These are phyloP conservation scores for Andricus grossulariae DNA, from an alignment of 1,140 invertebrate genomes.

Conservation along the genomic window DNA sequence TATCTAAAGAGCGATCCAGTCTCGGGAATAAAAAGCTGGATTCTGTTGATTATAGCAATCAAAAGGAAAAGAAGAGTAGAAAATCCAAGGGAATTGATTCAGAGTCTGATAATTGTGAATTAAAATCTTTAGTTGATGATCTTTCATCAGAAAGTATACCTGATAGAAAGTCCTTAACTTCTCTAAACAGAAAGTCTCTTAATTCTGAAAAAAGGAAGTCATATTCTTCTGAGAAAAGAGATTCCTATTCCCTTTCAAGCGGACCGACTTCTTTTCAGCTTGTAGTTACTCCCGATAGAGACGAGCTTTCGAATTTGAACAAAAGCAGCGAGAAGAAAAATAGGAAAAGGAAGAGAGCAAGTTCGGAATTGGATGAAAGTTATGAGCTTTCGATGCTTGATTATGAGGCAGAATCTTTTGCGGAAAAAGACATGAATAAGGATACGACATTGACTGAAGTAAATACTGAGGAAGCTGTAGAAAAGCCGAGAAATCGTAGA, in stretches of 20 bases:
- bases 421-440: neutral
- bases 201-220: no score
- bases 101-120: neutral
- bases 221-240: no score
- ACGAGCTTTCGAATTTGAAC: neutral
- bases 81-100: neutral
- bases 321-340: neutral
- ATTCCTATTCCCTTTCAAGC: no score
- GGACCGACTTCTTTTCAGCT: neutral
- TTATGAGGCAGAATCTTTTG: neutral
- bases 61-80: neutral
- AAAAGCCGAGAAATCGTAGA: neutral
- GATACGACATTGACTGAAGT: neutral
- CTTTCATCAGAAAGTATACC: no score
- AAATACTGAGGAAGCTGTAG: neutral
- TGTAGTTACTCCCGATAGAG: neutral
- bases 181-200: no score
- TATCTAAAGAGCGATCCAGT: neutral
- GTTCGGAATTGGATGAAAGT: neutral
- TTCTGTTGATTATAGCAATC: neutral
- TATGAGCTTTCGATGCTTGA: neutral
- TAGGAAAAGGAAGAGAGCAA: constrained; percentile 2
- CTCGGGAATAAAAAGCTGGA: neutral
- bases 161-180: no score
- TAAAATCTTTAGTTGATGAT: neutral